Conservation (phyloP, 2,888 invertebrate genomes). For the Heliconius erato region DNA sequence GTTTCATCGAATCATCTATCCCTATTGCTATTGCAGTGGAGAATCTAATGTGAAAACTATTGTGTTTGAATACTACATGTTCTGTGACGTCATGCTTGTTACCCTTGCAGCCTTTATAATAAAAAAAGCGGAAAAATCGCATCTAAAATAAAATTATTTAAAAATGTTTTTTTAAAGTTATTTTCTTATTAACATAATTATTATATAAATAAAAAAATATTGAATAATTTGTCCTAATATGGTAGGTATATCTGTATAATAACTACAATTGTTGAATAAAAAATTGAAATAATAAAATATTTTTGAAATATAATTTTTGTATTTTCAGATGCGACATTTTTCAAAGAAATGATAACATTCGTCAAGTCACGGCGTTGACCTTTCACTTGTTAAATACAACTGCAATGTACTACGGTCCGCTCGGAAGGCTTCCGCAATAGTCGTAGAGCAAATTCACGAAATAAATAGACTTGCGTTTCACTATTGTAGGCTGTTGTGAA, state of each 20-base stretch:
- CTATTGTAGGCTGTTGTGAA: constrained; percentile 6
- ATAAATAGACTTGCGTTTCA: constrained; percentile 2
- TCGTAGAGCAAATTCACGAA: constrained; percentile 43
- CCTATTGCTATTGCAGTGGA: constrained; percentile 77
- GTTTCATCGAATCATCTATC: constrained; percentile 54
- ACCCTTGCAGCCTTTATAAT: constrained; percentile 46
- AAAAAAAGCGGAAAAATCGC: background rate
- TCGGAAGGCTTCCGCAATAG: constrained; percentile 5
- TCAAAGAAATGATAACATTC: background rate
- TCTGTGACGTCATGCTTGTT: constrained; percentile 50
- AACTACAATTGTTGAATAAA: background rate
- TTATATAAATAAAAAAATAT: no score
- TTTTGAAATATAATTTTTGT: background rate
- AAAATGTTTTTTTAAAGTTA: no score
- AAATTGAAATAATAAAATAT: background rate
- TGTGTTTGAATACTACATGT: constrained; percentile 70
- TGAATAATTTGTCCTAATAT: no score
- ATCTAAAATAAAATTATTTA: background rate
- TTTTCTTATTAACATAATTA: no score
- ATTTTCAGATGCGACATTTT: background rate
- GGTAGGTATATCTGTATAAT: background rate
- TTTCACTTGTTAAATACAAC: background rate
- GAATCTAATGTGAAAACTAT: constrained; percentile 70
- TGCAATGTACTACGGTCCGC: background rate
- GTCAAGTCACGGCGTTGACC: background rate